These are phyloP conservation scores for Syrrhaptes paradoxus DNA, from an alignment of 2,113 vertebrate species.

Conservation along the genomic window DNA sequence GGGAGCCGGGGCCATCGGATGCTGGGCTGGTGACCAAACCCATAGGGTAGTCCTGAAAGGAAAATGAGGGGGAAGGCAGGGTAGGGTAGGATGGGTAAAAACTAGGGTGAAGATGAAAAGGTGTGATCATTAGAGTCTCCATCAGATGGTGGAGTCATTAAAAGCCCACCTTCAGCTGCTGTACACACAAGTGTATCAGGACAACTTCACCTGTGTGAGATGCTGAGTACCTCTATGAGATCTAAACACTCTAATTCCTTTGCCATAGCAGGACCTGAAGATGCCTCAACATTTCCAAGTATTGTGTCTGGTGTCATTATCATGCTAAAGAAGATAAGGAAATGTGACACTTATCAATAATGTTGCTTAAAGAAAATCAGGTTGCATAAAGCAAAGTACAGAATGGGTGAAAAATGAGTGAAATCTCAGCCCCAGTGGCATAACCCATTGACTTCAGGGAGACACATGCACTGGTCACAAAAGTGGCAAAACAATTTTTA, in stretches of 20 bases:
- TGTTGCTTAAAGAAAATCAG: neutral
- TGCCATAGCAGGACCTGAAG: neutral
- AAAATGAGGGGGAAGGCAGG: neutral
- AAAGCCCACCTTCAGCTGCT: neutral
- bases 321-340: neutral
- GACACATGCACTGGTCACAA: neutral
- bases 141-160: neutral
- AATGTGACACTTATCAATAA: neutral
- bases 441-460: neutral
- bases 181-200: neutral
- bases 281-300: neutral
- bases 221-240: neutral
- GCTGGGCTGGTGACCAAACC: neutral
- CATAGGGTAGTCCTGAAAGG: neutral
- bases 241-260: neutral
- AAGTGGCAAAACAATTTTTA: neutral
- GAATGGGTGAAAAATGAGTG: neutral
- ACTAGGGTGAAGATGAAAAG: neutral
- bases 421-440: neutral
- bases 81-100: neutral
- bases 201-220: neutral
- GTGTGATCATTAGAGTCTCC: neutral
- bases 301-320: neutral
- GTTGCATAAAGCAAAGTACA: neutral
- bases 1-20: neutral